Evolutionary conservation across 53 echinoderm and acorn worm genomes (phyloP).

Genomic region (Stichopus horrens): DNA sequence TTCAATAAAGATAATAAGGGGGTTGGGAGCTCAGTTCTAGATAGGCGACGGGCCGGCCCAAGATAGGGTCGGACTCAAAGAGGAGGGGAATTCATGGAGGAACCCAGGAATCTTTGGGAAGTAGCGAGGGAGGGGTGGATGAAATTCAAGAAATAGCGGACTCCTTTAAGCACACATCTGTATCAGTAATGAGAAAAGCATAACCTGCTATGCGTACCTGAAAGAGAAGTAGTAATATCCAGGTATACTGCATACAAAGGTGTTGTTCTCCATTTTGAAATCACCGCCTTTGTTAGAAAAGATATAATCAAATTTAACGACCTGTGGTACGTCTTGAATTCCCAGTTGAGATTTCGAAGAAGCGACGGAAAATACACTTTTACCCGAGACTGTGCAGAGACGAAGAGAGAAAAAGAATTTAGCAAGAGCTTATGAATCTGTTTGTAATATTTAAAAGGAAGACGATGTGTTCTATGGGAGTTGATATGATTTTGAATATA

Average conservation of each 20-base stretch:
- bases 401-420: not conserved
- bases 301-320: constrained; percentile 51
- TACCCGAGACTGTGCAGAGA: constrained; percentile 22
- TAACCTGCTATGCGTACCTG: constrained; percentile 47
- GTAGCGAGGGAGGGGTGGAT: too few relatives aligned
- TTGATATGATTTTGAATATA: too few relatives aligned
- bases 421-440: not conserved
- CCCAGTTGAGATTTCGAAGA: constrained; percentile 27
- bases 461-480: too few relatives aligned
- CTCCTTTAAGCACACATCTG: too few relatives aligned
- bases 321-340: not conserved
- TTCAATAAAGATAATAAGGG: too few relatives aligned
- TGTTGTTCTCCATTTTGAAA: constrained; percentile 56
- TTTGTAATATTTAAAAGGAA: too few relatives aligned
- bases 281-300: constrained; percentile 65
- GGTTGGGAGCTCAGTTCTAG: too few relatives aligned
- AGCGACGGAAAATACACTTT: constrained; percentile 66
- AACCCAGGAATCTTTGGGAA: too few relatives aligned
- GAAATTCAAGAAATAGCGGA: too few relatives aligned
- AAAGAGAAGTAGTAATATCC: constrained; percentile 74
- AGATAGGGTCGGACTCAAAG: too few relatives aligned
- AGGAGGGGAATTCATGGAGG: not conserved
- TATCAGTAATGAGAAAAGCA: not conserved
- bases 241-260: constrained; percentile 51
- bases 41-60: too few relatives aligned